Percentiles rank a stretch among this genome's conserved stretches.
phyloP scores from a whole-genome alignment of 2,888 invertebrate genomes.

The Hirtodrosophila cameraria region DNA sequence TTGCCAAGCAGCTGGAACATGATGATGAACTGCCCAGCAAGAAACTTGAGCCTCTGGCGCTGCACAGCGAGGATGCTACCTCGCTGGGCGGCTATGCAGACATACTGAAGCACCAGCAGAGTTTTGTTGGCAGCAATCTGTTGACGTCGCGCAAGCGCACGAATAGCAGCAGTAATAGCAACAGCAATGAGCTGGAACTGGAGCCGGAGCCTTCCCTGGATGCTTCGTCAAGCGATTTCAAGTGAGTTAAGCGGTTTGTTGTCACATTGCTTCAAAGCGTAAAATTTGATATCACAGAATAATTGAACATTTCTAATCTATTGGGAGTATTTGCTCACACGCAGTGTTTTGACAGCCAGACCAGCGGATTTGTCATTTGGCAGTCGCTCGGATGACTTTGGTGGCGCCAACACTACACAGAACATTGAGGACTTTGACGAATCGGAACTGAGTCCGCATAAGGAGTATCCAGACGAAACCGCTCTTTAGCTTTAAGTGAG shows the following conservation, averaged over 20 bases:
- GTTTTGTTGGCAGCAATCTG: constrained; percentile 34
- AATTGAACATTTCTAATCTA: not conserved
- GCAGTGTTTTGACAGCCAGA: constrained; percentile 90
- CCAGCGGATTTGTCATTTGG: constrained; percentile 92
- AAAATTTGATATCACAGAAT: not conserved
- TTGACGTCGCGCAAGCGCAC: constrained; percentile 35
- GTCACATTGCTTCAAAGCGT: not conserved
- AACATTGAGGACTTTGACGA: constrained; percentile 86
- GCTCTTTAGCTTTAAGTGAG: constrained; percentile 74
- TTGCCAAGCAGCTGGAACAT: constrained; percentile 79
- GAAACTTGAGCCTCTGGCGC: constrained; percentile 62
- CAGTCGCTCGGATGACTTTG: constrained; percentile 90
- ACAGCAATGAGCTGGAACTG: constrained; percentile 49
- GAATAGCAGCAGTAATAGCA: constrained; percentile 54
- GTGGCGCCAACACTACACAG: constrained; percentile 79
- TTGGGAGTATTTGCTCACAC: constrained; percentile 89
- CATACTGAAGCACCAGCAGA: constrained; percentile 67
- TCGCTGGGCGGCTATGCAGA: constrained; percentile 76
- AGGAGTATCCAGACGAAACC: constrained; percentile 82
- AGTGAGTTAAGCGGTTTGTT: constrained; percentile 58
- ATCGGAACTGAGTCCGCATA: constrained; percentile 86
- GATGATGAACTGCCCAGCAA: constrained; percentile 49
- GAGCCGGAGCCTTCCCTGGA: constrained; percentile 43
- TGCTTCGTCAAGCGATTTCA: constrained; percentile 76
- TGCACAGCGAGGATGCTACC: constrained; percentile 77